Evolutionary conservation across 2,113 vertebrate genomes (phyloP), one percentile per base, ranked within the genome.

Genomic region (Oplegnathus fasciatus): DNA sequence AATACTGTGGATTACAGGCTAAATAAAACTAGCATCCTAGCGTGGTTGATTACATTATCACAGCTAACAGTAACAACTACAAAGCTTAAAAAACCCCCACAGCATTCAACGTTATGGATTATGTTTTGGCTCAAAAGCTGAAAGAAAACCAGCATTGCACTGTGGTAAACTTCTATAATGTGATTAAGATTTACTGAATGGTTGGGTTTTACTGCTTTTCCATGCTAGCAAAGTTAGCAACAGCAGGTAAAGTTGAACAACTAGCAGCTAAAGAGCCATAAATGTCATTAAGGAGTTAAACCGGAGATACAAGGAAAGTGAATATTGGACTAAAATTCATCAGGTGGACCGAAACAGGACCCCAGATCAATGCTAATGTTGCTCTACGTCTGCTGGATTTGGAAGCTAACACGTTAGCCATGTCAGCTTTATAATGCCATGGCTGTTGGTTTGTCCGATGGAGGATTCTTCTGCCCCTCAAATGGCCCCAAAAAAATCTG

Each of bases 1-100:
- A 80, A 75, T 84, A 78, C 69, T 66, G 20, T 44, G n/a, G 61
- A 32, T 78, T 78, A 65, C 28, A 61, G 65, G 65, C 44, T 74
- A 80, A 60, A 78, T 83, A 75, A 68, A 24, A 76, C 30, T 48
- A 78, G 68, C 50, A 55, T 74, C 52, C 32, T 7, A 30, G 55
- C 18, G 13, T 22, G 70, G 61, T 58, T 88, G 68, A 90, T 72
- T 80, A 55, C 24, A 66, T 82, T 67, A 72, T 61, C 4, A 9
- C 30, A 14, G 20, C 48, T 55, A 67, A 74, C 28, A 62, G 42
- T 13, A 66, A 52, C 50, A 32, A 42, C 14, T 54, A 13, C 10
- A 66, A 28, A 7, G 5, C 32, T 65, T 18, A 26, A 75, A 75
- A 55, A 62, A 6, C 3, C 2, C 1, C 3, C 4, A 17, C 22